phyloP scores from a whole-genome alignment of 1,140 invertebrate genomes.

The Pseudoatta argentina region DNA sequence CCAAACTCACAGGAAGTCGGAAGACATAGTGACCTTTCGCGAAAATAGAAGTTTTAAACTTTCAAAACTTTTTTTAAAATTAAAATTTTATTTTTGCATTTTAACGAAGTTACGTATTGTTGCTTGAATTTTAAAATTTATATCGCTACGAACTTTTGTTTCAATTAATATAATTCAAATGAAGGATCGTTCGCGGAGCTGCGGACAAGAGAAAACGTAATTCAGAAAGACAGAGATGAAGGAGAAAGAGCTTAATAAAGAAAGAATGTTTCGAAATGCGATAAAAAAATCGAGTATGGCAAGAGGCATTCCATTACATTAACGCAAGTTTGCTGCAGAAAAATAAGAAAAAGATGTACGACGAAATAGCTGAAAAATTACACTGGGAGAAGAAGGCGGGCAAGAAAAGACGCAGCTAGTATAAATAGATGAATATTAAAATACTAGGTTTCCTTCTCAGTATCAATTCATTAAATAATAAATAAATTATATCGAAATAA shows the following conservation, averaged over 20 bases:
- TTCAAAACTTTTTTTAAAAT: too few relatives aligned
- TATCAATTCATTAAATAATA: background rate
- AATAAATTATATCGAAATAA: background rate
- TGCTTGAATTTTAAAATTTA: too few relatives aligned
- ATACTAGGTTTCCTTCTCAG: background rate
- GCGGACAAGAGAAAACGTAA: background rate
- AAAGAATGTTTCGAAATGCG: conserved; percentile 14
- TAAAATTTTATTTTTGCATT: too few relatives aligned
- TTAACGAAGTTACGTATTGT: too few relatives aligned
- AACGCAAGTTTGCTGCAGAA: background rate
- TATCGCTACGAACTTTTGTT: too few relatives aligned
- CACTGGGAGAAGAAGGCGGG: background rate
- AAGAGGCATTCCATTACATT: conserved; percentile 11
- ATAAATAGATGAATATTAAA: conserved; percentile 18
- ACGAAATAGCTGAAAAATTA: conserved; percentile 3
- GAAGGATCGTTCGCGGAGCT: background rate
- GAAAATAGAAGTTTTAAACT: too few relatives aligned
- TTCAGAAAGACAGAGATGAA: conserved; percentile 6
- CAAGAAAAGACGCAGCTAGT: background rate
- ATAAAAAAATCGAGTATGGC: conserved; percentile 6
- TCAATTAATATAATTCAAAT: background rate
- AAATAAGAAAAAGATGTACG: conserved; percentile 3
- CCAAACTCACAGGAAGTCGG: too few relatives aligned
- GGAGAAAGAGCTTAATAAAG: conserved; percentile 13
- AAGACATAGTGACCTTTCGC: too few relatives aligned